Evolutionary conservation across 2,113 vertebrate genomes (phyloP).

Genomic region (Gymnocephalus cernua): DNA sequence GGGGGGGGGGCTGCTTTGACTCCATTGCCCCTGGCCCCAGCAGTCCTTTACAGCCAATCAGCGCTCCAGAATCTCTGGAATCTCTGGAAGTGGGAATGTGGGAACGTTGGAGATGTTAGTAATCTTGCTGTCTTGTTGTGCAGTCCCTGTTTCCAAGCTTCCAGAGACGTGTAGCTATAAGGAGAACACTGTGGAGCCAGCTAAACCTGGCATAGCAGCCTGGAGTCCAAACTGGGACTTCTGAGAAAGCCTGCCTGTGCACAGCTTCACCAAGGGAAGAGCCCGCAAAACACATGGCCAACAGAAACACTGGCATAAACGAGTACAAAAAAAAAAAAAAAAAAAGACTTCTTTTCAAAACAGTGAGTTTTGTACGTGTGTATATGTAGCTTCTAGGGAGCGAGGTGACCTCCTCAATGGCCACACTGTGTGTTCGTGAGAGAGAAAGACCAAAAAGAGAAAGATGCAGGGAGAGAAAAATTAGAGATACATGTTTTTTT

Average conservation of each 20-base stretch:
- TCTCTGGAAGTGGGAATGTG: constrained; percentile 73
- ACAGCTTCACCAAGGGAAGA: constrained; percentile 20
- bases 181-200: constrained; percentile 53
- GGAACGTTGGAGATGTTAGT: constrained; percentile 59
- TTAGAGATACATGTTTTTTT: not conserved
- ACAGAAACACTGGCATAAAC: constrained; percentile 33
- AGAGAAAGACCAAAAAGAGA: not conserved
- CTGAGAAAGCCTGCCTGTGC: constrained; percentile 43
- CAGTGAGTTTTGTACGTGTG: not conserved
- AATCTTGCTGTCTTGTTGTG: constrained; percentile 68
- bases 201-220: constrained; percentile 64
- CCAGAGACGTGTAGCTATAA: constrained; percentile 60
- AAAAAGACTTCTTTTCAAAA: constrained; percentile 20
- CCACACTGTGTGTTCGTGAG: not conserved
- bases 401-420: not conserved
- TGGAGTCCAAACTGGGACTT: constrained; percentile 60
- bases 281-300: constrained; percentile 17
- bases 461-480: not conserved
- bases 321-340: not conserved
- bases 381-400: constrained; percentile 7
- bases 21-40: constrained; percentile 56
- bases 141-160: constrained; percentile 63
- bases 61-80: constrained; percentile 85
- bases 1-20: constrained; percentile 21
- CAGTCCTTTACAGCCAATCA: constrained; percentile 67